Percentiles rank a stretch among this genome's conserved stretches.
phyloP scores from a whole-genome alignment of 1,140 invertebrate genomes.

The Drosophila santomea region DNA sequence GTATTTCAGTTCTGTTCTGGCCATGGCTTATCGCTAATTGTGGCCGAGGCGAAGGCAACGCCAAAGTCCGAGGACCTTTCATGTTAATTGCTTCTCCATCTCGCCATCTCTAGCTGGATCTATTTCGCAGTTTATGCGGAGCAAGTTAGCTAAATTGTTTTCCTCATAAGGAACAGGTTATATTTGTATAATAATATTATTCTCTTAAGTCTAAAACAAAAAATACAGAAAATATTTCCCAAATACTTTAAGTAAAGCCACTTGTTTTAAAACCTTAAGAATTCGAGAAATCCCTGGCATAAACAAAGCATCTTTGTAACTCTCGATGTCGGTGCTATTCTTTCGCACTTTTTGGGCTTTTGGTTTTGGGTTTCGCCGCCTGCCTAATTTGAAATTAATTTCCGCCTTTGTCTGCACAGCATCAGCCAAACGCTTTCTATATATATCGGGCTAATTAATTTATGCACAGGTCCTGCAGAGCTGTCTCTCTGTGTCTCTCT shows the following conservation, averaged over 20 bases:
- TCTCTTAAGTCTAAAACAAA: background rate
- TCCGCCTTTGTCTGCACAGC: conserved; percentile 55
- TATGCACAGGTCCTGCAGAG: conserved; percentile 44
- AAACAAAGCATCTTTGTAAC: conserved; percentile 10
- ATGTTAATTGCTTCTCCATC: conserved; percentile 67
- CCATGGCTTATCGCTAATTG: conserved; percentile 76
- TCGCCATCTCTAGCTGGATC: background rate
- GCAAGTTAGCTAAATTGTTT: background rate
- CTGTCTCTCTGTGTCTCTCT: background rate
- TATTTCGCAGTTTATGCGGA: conserved; percentile 13
- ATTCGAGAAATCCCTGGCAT: background rate
- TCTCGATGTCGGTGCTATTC: background rate
- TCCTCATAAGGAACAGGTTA: background rate
- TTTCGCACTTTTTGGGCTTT: conserved; percentile 28
- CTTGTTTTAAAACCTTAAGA: background rate
- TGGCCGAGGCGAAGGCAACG: conserved; percentile 46
- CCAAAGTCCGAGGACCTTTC: conserved; percentile 65
- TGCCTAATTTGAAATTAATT: conserved; percentile 79
- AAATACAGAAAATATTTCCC: background rate
- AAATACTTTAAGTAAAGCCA: background rate
- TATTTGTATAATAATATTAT: too few species aligned
- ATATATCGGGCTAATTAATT: conserved; percentile 76
- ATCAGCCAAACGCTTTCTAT: conserved; percentile 45
- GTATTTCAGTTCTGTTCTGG: conserved; percentile 21
- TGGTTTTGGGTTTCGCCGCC: conserved; percentile 51